A percentile compares a stretch with the other conserved stretches of the same genome.
These are phyloP conservation scores for Cynopterus brachyotis DNA, from an alignment of 2,113 vertebrate species.

Conservation along the genomic window DNA sequence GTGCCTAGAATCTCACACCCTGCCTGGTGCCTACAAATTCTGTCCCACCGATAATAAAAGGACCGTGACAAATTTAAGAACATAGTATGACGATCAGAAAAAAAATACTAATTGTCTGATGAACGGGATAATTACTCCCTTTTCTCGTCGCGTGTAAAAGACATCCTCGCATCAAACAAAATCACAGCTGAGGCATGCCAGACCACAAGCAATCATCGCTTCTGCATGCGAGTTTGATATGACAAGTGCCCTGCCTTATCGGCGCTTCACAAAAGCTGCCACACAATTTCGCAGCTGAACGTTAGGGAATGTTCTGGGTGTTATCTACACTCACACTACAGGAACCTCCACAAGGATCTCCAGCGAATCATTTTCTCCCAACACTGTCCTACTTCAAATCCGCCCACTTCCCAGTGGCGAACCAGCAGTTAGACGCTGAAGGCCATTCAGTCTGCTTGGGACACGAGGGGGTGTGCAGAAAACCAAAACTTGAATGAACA, in stretches of 20 bases:
- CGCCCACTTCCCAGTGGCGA: slow-evolving; percentile 61
- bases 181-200: not conserved
- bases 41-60: not conserved
- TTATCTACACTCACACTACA: not conserved
- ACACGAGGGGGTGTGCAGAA: slow-evolving; percentile 49
- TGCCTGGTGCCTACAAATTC: not conserved
- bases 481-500: slow-evolving; percentile 38
- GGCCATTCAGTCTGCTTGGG: slow-evolving; percentile 52
- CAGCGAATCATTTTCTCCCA: slow-evolving; percentile 45
- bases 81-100: not conserved
- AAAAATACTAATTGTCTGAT: not conserved
- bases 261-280: not conserved
- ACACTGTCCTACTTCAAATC: slow-evolving; percentile 43
- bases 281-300: not conserved
- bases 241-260: not conserved
- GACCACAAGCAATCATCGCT: slow-evolving; percentile 22
- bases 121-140: not conserved
- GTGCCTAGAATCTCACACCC: not conserved
- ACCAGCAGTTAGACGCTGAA: slow-evolving; percentile 31
- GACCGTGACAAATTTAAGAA: not conserved
- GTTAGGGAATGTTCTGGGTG: slow-evolving; percentile 36
- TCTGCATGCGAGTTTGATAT: not conserved
- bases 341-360: slow-evolving; percentile 31
- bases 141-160: not conserved
- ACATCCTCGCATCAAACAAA: slow-evolving; percentile 8